Evolutionary conservation across 2,797 vertebrate genomes (phyloP).

Genomic region (Hylomyscus alleni): DNA sequence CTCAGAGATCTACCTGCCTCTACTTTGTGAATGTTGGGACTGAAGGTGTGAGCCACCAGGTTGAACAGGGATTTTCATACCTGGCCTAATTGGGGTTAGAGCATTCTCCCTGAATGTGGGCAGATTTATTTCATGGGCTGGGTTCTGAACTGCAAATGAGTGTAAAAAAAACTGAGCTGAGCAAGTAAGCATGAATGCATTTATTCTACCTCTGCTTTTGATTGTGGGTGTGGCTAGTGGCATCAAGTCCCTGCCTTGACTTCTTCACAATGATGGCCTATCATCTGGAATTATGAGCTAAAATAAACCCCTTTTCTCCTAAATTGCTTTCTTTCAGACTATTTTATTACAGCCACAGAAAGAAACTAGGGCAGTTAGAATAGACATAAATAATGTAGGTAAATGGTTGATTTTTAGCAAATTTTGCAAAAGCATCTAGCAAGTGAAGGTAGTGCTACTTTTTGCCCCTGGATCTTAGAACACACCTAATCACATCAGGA

Average conservation of each 20-base stretch:
- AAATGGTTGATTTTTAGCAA: conserved; percentile 17
- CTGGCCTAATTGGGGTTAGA: neutral
- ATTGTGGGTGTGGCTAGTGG: neutral
- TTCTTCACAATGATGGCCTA: neutral
- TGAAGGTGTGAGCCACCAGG: neutral
- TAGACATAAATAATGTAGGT: neutral
- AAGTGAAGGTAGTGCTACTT: neutral
- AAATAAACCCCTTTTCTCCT: neutral
- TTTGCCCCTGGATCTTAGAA: neutral
- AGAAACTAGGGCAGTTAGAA: neutral
- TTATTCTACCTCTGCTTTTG: neutral
- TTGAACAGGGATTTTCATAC: neutral
- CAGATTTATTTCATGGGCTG: neutral
- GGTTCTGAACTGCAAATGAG: neutral
- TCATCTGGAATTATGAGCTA: neutral
- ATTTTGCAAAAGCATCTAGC: neutral
- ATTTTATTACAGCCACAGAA: neutral
- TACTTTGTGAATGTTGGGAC: neutral
- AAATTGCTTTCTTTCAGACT: neutral
- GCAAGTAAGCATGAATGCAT: neutral
- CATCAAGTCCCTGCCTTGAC: neutral
- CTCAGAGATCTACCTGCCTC: neutral
- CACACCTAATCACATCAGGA: neutral
- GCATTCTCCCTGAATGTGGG: neutral
- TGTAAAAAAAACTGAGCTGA: neutral